These are phyloP conservation scores for Typhlomys cinereus DNA, from an alignment of 2,113 vertebrate species.

Conservation along the genomic window DNA sequence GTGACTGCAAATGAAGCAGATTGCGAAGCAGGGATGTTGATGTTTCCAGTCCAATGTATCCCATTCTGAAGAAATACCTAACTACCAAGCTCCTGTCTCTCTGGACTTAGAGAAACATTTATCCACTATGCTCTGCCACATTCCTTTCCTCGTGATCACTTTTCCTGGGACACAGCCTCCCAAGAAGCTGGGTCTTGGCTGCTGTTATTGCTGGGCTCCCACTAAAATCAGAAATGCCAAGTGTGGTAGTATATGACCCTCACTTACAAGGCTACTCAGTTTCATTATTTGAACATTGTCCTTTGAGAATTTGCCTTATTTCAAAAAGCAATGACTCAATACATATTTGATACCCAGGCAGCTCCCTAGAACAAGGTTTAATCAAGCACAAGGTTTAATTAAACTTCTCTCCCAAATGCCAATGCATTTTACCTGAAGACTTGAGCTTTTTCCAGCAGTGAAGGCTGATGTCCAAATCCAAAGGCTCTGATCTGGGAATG, in stretches of 20 bases:
- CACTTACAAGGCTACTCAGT: background rate
- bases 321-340: background rate
- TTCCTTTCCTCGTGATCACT: too few relatives aligned
- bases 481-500: accelerated
- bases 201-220: background rate
- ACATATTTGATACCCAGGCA: background rate
- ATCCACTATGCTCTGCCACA: too few relatives aligned
- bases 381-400: too few relatives aligned
- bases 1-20: background rate
- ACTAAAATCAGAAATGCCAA: background rate
- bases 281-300: background rate
- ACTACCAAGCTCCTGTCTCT: background rate
- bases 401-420: background rate
- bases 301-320: background rate
- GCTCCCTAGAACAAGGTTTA: background rate
- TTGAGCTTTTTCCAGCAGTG: background rate
- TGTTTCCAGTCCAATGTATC: background rate
- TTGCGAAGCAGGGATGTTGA: background rate
- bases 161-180: background rate
- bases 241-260: background rate
- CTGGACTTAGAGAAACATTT: background rate
- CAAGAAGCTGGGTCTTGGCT: background rate
- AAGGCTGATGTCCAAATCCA: background rate
- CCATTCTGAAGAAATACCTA: conserved; percentile 39
- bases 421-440: conserved; percentile 22